Conservation (phyloP, 92 coral and sea anemone species). For the Paramuricea clavata region DNA sequence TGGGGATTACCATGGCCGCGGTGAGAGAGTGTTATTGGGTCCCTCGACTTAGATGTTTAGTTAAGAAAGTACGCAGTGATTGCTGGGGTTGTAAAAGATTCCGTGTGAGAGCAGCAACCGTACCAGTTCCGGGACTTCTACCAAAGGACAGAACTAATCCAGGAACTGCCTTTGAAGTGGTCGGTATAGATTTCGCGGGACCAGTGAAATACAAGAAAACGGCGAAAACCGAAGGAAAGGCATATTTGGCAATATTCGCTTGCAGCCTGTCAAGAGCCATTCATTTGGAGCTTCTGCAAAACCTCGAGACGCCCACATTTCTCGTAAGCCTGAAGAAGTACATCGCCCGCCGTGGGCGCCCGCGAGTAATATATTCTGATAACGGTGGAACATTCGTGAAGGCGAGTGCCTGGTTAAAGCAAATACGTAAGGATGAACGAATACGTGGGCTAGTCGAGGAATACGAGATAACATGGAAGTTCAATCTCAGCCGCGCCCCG, state of each 20-base stretch:
- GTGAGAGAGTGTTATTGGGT: constrained; percentile 70
- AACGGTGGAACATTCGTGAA: constrained; percentile 48
- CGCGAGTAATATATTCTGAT: constrained; percentile 50
- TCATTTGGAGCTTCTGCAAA: constrained; percentile 30
- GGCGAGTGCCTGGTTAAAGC: constrained; percentile 13
- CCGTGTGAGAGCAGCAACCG: constrained; percentile 51
- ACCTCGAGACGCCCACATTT: constrained; percentile 51
- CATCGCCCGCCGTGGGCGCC: constrained; percentile 49
- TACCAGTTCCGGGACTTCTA: constrained; percentile 68
- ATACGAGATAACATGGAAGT: no score
- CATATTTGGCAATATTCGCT: constrained; percentile 45
- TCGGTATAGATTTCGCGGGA: constrained; percentile 57
- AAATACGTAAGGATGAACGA: constrained; percentile 26
- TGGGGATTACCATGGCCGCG: constrained; percentile 72
- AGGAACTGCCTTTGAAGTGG: constrained; percentile 42
- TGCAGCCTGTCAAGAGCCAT: constrained; percentile 49
- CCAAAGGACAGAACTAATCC: constrained; percentile 61
- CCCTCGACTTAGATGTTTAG: constrained; percentile 65
- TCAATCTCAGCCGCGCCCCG: no score
- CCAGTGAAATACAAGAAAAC: constrained; percentile 31
- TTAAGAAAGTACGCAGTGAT: constrained; percentile 61
- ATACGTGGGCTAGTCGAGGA: constrained; percentile 36
- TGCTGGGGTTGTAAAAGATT: no score
- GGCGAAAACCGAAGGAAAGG: constrained; percentile 29
- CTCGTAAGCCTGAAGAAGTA: constrained; percentile 37